Evolutionary conservation across 2,888 invertebrate species (phyloP), one percentile per base, ranked within the genome.

Genomic region (Bruchidius siliquastri): DNA sequence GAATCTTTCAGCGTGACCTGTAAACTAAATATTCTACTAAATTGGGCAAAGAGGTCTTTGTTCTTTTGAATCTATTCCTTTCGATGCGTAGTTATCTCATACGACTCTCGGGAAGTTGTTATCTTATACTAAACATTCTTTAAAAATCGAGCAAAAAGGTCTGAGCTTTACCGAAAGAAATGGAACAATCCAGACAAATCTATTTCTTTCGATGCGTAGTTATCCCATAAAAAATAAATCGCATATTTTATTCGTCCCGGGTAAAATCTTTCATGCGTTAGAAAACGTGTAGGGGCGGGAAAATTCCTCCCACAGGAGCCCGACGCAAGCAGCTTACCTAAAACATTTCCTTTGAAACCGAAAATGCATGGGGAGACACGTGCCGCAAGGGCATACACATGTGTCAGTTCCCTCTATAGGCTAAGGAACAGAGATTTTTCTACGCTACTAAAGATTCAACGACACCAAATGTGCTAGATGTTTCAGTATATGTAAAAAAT

Each of bases 221-320:
- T 18, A 49, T 49, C 49, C 49, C 49, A 8, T 49, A 49, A 49
- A 49, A 49, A 49, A 49, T 49, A 49, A 49, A 49, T 49, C 49
- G 49, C 13, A 49, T 49, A 49, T 49, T 49, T 49, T 49, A 49
- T 49, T 49, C 49, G 49, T 49, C 18, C 18, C 18, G 49, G 49
- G 49, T 13, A 13, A 49, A 49, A 49, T 49, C 49, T 49, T 49
- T 49, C 49, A 49, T 49, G 49, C 49, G 49, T 49, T 49, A 49
- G 49, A 49, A 49, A 49, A 49, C 49, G 49, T 49, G 49, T 49
- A 49, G 49, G 49, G 49, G 49, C 49, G 49, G 84, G 85, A 83
- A 86, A 86, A 86, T 86, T 86, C 85, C 85, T 86, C 86, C 86
- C 86, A 81, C 83, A 86, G 84, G 86, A 86, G 86, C 86, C 49